Percentiles rank a stretch among this genome's conserved stretches.
Evolutionary conservation across 1,140 invertebrate genomes (phyloP).

Genomic region (Trachymyrmex septentrionalis): DNA sequence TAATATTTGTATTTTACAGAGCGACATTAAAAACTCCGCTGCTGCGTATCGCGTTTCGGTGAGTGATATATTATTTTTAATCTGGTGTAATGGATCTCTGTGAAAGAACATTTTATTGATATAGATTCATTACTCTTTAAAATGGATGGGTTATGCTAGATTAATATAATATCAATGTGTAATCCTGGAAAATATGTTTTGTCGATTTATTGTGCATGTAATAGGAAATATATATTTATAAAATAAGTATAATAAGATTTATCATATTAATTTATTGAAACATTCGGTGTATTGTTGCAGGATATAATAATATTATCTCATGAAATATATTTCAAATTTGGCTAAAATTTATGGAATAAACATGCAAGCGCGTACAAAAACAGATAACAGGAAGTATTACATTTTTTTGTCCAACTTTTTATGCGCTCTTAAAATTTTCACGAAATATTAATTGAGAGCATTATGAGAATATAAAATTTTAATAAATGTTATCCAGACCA

Average conservation of each 20-base stretch:
- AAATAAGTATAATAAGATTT: not conserved
- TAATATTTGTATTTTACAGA: not conserved
- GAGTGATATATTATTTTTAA: conserved; percentile 4
- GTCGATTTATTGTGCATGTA: not conserved
- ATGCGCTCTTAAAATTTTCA: too few relatives aligned
- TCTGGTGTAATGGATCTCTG: not conserved
- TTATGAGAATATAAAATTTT: too few relatives aligned
- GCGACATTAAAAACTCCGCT: not conserved
- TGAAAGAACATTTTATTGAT: not conserved
- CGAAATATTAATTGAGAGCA: too few relatives aligned
- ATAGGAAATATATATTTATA: not conserved
- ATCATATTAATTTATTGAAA: not conserved
- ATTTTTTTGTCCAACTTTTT: too few relatives aligned
- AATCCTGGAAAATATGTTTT: not conserved
- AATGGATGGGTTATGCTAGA: not conserved
- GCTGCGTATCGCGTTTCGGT: not conserved
- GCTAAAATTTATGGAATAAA: too few relatives aligned
- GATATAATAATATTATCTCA: too few relatives aligned
- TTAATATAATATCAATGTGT: not conserved
- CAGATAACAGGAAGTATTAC: too few relatives aligned
- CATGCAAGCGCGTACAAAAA: too few relatives aligned
- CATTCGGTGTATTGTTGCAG: not conserved
- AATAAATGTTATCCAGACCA: too few relatives aligned
- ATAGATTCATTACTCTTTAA: not conserved
- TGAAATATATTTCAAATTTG: too few relatives aligned